These are phyloP conservation scores for Drosophila micromelanica DNA, from an alignment of 1,140 invertebrate genomes.

Conservation along the genomic window DNA sequence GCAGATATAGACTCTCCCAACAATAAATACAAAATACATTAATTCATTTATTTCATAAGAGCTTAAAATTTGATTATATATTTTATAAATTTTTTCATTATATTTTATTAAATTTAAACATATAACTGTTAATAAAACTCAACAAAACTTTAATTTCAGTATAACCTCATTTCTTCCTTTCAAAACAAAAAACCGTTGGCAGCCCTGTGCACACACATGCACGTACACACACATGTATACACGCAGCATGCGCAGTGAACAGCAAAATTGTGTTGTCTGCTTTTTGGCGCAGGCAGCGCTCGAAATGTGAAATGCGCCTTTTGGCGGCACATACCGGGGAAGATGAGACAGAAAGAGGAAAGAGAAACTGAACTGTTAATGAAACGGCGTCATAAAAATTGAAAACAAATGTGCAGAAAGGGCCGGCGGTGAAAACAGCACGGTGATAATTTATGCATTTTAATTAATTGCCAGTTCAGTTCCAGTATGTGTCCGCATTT, in stretches of 20 bases:
- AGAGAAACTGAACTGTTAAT: slow-evolving; percentile 40
- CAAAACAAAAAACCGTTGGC: background rate
- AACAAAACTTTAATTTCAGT: no score
- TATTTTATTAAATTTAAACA: no score
- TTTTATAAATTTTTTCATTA: no score
- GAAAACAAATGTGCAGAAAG: slow-evolving; percentile 60
- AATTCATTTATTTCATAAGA: no score
- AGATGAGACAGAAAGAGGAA: background rate
- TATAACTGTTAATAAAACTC: no score
- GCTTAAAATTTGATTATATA: no score
- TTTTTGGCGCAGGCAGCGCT: slow-evolving; percentile 15
- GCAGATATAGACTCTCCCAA: no score
- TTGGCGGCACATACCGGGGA: background rate
- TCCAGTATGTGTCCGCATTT: slow-evolving; percentile 31
- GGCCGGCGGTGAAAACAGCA: slow-evolving; percentile 3
- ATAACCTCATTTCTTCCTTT: no score
- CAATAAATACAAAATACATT: no score
- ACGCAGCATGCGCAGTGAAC: slow-evolving; percentile 1
- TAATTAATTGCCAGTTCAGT: slow-evolving; percentile 67
- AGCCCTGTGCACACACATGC: background rate
- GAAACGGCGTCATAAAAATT: slow-evolving; percentile 67
- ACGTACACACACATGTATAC: background rate
- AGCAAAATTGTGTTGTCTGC: slow-evolving; percentile 9
- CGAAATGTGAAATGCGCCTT: background rate
- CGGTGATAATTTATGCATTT: slow-evolving; percentile 70